Evolutionary conservation across 2,113 vertebrate genomes (phyloP).

Genomic region (Pituophis catenifer): DNA sequence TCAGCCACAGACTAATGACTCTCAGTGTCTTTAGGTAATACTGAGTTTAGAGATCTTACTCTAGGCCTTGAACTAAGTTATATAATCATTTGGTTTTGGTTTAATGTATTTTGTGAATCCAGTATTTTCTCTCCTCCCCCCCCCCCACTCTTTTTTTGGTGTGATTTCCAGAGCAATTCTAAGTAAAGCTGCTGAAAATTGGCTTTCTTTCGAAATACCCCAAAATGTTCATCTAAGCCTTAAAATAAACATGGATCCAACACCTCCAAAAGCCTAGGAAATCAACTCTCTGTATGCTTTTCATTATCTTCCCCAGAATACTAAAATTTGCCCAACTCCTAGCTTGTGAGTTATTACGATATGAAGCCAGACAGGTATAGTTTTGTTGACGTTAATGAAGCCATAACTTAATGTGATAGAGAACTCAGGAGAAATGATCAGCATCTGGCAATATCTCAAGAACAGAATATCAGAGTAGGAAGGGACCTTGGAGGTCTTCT

Average conservation of each 20-base stretch:
- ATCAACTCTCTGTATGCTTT: neutral
- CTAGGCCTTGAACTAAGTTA: neutral
- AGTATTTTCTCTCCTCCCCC: neutral
- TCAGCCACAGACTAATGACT: neutral
- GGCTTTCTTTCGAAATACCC: neutral
- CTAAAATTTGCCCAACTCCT: neutral
- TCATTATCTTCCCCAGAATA: neutral
- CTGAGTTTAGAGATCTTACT: neutral
- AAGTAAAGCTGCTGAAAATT: neutral
- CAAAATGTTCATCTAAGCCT: neutral
- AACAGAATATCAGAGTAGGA: no score
- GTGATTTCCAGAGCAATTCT: neutral
- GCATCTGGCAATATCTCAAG: neutral
- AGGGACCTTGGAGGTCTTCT: no score
- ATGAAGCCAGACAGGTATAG: neutral
- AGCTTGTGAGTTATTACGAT: neutral
- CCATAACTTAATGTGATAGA: neutral
- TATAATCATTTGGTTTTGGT: neutral
- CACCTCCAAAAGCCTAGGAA: neutral
- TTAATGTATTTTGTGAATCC: neutral
- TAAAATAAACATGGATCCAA: neutral
- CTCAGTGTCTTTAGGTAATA: neutral
- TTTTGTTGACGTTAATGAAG: neutral
- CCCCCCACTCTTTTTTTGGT: neutral
- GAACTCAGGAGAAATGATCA: neutral